These are phyloP conservation scores for Ichneumon xanthorius DNA, from an alignment of 2,888 invertebrate genomes.

Conservation along the genomic window DNA sequence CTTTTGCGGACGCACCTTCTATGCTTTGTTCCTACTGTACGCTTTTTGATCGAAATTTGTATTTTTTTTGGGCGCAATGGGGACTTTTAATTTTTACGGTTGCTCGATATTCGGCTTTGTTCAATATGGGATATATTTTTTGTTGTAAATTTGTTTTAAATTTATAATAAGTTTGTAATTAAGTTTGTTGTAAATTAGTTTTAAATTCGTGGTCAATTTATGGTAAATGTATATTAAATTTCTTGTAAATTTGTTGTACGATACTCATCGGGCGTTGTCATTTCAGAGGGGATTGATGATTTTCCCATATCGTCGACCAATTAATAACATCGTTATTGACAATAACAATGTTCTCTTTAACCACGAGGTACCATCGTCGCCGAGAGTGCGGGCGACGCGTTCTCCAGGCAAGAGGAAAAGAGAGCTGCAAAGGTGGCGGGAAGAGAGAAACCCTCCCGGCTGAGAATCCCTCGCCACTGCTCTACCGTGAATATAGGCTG, in stretches of 20 bases:
- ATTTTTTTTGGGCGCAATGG: neutral
- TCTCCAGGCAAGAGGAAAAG: constrained; percentile 2
- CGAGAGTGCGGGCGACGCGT: constrained; percentile 42
- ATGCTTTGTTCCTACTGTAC: neutral
- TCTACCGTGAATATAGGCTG: constrained; percentile 77
- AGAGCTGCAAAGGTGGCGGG: constrained; percentile 53
- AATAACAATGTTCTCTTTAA: constrained; percentile 38
- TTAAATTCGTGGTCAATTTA: no score
- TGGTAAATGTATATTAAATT: no score
- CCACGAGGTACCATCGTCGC: constrained; percentile 16
- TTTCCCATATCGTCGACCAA: constrained; percentile 78
- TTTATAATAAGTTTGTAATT: no score
- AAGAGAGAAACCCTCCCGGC: constrained; percentile 62
- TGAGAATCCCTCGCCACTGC: constrained; percentile 33
- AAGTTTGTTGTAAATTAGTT: no score
- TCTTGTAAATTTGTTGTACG: no score
- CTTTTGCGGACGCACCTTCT: neutral
- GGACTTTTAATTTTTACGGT: neutral
- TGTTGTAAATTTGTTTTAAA: no score
- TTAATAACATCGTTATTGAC: constrained; percentile 79
- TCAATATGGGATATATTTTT: no score
- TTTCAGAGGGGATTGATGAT: no score
- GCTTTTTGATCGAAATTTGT: neutral
- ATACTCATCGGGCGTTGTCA: no score
- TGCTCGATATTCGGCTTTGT: no score